Percentiles rank a stretch among this genome's conserved stretches.
Evolutionary conservation across 23 tunicate genomes (phyloP).

Genomic region (Trididemnum clinides): DNA sequence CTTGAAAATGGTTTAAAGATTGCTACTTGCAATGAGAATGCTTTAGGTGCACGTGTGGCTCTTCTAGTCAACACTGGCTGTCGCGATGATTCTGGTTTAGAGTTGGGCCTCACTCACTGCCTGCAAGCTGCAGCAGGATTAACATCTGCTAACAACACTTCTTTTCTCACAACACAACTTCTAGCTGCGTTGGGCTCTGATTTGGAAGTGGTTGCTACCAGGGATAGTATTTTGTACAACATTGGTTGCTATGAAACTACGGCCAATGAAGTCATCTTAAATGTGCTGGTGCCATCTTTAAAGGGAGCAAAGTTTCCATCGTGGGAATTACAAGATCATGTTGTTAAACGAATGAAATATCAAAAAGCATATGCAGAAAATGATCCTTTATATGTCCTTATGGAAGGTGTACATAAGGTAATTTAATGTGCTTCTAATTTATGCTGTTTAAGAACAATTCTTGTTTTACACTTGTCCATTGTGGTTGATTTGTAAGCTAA

Average conservation of each 20-base stretch:
- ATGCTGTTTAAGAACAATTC: no score
- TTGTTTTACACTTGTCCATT: no score
- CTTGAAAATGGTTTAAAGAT: constrained; percentile 54
- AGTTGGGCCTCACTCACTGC: constrained; percentile 67
- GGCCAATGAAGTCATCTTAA: constrained; percentile 45
- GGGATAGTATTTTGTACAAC: constrained; percentile 45
- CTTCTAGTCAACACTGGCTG: constrained; percentile 68
- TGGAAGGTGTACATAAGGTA: constrained; percentile 77
- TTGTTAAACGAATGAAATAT: constrained; percentile 45
- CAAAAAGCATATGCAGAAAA: constrained; percentile 56
- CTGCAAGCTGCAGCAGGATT: constrained; percentile 58
- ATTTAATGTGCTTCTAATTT: neutral
- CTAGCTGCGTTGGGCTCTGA: constrained; percentile 62
- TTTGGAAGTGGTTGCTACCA: constrained; percentile 40
- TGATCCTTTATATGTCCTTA: constrained; percentile 56
- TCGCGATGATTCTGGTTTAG: constrained; percentile 49
- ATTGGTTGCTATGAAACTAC: constrained; percentile 35
- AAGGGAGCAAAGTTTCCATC: constrained; percentile 56
- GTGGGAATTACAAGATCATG: constrained; percentile 65
- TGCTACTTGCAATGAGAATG: constrained; percentile 41
- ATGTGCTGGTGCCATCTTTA: constrained; percentile 61
- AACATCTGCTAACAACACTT: constrained; percentile 54
- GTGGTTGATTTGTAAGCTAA: no score
- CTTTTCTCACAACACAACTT: constrained; percentile 77
- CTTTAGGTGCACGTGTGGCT: constrained; percentile 27